A percentile compares a stretch with the other conserved stretches of the same genome.
These are phyloP conservation scores for Trichonephila inaurata DNA, from an alignment of 1,140 invertebrate species.

Conservation along the genomic window DNA sequence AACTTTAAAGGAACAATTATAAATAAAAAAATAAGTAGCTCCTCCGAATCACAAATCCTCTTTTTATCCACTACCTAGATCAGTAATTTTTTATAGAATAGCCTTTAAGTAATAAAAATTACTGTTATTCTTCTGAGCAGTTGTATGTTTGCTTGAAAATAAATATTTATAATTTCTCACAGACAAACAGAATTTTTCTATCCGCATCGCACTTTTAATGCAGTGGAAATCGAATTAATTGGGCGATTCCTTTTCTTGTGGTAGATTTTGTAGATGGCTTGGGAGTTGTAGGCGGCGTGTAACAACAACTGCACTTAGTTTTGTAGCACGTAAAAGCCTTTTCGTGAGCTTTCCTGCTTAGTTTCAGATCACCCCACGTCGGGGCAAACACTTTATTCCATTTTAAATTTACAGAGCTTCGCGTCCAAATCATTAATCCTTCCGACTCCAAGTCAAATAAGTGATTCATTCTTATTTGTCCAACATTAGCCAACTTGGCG, in stretches of 20 bases:
- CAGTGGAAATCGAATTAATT: conserved; percentile 21
- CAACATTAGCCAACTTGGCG: conserved; percentile 77
- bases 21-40: no score
- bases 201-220: background rate
- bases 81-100: no score
- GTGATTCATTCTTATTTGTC: conserved; percentile 47
- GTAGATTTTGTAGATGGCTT: conserved; percentile 19
- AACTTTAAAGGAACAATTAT: no score
- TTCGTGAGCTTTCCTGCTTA: conserved; percentile 77
- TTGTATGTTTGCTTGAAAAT: no score
- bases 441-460: conserved; percentile 53
- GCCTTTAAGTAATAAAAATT: no score
- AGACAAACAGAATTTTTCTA: no score
- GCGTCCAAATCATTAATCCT: conserved; percentile 66
- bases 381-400: conserved; percentile 78
- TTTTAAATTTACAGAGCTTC: background rate
- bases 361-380: conserved; percentile 78
- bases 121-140: no score
- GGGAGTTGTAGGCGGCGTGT: conserved; percentile 34
- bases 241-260: conserved; percentile 46
- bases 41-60: no score
- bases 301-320: conserved; percentile 77
- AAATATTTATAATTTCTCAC: no score
- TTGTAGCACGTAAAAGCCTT: conserved; percentile 78
- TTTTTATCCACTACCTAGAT: no score